A percentile compares a stretch with the other conserved stretches of the same genome.
These are phyloP conservation scores for Crossocerus cetratus DNA, from an alignment of 2,888 invertebrate species.

Conservation along the genomic window DNA sequence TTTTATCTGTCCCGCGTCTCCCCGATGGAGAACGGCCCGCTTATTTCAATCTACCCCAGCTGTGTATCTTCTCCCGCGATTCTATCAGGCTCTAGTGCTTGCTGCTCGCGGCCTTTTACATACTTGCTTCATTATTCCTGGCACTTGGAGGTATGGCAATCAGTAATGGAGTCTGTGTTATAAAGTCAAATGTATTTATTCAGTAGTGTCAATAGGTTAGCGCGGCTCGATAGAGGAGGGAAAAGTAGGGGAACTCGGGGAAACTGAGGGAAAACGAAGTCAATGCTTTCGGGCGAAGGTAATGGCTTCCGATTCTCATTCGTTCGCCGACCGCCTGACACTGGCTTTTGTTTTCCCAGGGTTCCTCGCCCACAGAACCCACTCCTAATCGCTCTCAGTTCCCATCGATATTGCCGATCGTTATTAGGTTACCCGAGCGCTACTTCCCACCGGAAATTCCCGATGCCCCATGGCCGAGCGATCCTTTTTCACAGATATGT, in stretches of 20 bases:
- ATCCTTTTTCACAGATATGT: neutral
- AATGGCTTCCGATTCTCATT: constrained; percentile 2
- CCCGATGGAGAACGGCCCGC: constrained; percentile 17
- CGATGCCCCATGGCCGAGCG: too few relatives aligned
- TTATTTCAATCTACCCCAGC: constrained; percentile 42
- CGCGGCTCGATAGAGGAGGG: neutral
- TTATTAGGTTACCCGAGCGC: constrained; percentile 31
- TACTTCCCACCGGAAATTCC: too few relatives aligned
- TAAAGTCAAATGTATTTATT: neutral
- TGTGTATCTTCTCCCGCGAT: too few relatives aligned
- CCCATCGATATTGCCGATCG: constrained; percentile 46
- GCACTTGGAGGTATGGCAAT: too few relatives aligned
- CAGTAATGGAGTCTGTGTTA: too few relatives aligned
- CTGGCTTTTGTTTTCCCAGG: constrained; percentile 31
- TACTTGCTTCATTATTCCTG: too few relatives aligned
- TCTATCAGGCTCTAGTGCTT: too few relatives aligned
- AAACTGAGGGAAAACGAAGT: neutral
- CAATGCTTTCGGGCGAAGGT: neutral
- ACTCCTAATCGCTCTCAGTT: constrained; percentile 43
- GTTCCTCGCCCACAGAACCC: constrained; percentile 25
- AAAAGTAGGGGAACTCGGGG: neutral
- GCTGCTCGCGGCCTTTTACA: neutral
- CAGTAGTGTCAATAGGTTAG: neutral
- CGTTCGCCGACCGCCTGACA: neutral
- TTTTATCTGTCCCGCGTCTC: constrained; percentile 66